A percentile compares a stretch with the other conserved stretches of the same genome.
These are phyloP conservation scores for Drosophila willistoni DNA, from an alignment of 1,140 invertebrate genomes.

Conservation along the genomic window DNA sequence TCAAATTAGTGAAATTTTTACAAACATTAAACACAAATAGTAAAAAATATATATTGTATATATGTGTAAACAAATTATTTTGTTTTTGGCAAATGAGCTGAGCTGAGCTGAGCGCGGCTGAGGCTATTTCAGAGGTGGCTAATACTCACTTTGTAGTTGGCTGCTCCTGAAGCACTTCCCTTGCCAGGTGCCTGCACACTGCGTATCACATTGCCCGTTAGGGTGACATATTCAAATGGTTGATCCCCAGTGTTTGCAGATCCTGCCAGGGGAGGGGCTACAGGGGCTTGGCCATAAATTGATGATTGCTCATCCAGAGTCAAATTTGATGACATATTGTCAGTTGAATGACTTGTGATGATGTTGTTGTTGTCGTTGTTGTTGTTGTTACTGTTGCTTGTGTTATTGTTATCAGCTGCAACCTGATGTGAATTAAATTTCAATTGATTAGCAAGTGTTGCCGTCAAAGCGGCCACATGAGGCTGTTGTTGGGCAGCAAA, in stretches of 20 bases:
- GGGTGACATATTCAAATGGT: conserved; percentile 79
- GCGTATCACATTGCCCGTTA: conserved; percentile 80
- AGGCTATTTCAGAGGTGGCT: conserved; percentile 1
- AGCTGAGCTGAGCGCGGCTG: conserved; percentile 37
- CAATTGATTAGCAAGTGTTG: conserved; percentile 81
- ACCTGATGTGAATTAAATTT: conserved; percentile 82
- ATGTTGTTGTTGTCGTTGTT: conserved; percentile 36
- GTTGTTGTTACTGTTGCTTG: conserved; percentile 45
- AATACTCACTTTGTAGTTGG: conserved; percentile 74
- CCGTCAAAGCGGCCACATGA: conserved; percentile 71
- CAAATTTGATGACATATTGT: conserved; percentile 64
- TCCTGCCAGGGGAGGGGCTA: conserved; percentile 11
- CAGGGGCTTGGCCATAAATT: conserved; percentile 57
- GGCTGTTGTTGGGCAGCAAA: conserved; percentile 57
- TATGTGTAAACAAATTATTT: not conserved
- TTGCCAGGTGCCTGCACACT: conserved; percentile 82
- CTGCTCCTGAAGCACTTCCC: conserved; percentile 45
- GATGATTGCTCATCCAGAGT: conserved; percentile 66
- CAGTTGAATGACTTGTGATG: conserved; percentile 27
- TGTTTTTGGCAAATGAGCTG: not conserved
- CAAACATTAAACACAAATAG: conserved; percentile 16
- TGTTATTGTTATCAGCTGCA: conserved; percentile 40
- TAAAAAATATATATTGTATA: not conserved
- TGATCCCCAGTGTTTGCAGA: conserved; percentile 41
- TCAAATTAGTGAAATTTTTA: not conserved